Percentiles rank a stretch among this genome's conserved stretches.
Evolutionary conservation across 2,113 vertebrate genomes (phyloP).

Genomic region (Sciurus niger): DNA sequence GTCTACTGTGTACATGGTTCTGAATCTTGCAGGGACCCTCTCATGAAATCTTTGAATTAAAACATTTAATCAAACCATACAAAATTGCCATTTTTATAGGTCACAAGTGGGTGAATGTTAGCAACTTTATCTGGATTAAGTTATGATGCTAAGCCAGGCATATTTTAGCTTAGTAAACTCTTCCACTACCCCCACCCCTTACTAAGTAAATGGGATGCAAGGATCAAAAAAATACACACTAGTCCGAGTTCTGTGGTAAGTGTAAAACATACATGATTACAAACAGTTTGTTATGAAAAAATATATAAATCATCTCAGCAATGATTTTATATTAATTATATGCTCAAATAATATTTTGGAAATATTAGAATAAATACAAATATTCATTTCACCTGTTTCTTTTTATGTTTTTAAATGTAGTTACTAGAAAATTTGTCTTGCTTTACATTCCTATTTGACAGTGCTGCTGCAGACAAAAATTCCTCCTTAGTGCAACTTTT

Average conservation of each 20-base stretch:
- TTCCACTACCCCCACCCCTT: not conserved
- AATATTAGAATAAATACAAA: slow-evolving; percentile 47
- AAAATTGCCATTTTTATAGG: not conserved
- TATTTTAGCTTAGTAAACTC: not conserved
- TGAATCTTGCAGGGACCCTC: not conserved
- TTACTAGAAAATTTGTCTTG: slow-evolving; percentile 40
- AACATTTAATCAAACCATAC: not conserved
- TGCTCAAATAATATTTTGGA: slow-evolving; percentile 37
- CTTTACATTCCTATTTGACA: not conserved
- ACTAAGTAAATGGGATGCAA: not conserved
- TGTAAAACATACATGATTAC: not conserved
- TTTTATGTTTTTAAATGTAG: not conserved
- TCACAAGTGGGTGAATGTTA: not conserved
- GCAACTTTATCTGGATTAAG: slow-evolving; percentile 32
- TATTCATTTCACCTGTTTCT: not conserved
- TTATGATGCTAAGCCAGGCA: not conserved
- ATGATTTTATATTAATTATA: slow-evolving; percentile 16
- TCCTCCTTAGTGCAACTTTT: not conserved
- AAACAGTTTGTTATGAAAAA: not conserved
- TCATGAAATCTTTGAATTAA: not conserved
- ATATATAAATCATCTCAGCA: not conserved
- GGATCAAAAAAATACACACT: not conserved
- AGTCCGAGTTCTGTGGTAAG: too few species aligned
- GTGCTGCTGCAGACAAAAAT: not conserved
- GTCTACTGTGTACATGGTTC: not conserved